Conservation (phyloP, 2,888 invertebrate species). For the Aradus depressus region DNA sequence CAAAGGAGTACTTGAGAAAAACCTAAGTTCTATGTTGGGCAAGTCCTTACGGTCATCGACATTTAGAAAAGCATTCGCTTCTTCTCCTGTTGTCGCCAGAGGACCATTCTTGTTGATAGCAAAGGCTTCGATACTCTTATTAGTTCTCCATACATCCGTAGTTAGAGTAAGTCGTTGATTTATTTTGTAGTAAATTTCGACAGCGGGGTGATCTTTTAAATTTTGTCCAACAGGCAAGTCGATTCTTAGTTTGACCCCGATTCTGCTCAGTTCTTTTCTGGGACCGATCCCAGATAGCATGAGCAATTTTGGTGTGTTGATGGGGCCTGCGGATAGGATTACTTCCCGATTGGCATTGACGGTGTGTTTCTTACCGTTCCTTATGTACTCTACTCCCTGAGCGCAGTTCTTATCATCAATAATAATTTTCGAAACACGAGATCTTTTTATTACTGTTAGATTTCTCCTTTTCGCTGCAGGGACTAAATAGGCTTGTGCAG, state of each 20-base stretch:
- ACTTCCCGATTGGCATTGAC: conserved; percentile 37
- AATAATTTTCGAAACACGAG: conserved; percentile 8
- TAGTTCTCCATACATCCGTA: background rate
- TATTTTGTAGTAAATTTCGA: conserved; percentile 52
- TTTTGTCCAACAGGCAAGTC: conserved; percentile 35
- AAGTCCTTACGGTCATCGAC: conserved; percentile 62
- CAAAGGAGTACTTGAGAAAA: too few species aligned
- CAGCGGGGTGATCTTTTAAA: conserved; percentile 34
- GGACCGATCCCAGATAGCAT: conserved; percentile 45
- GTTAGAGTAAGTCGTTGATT: conserved; percentile 63
- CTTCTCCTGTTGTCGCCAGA: conserved; percentile 5
- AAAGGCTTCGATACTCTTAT: conserved; percentile 8
- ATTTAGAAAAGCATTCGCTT: conserved; percentile 54
- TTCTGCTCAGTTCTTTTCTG: conserved; percentile 33
- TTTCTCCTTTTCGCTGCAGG: conserved; percentile 35
- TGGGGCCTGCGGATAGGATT: conserved; percentile 44
- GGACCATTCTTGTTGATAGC: conserved; percentile 15
- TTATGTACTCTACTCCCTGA: conserved; percentile 57
- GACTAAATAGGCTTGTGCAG: conserved; percentile 37
- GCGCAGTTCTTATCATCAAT: conserved; percentile 5
- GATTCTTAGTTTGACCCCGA: conserved; percentile 34
- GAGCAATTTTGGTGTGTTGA: conserved; percentile 47
- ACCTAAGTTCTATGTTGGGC: conserved; percentile 76
- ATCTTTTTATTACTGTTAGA: conserved; percentile 36
- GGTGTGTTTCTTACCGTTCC: conserved; percentile 45